Evolutionary conservation across 2,888 invertebrate species (phyloP), one percentile per base, ranked within the genome.

Genomic region (Panorpa germanica): DNA sequence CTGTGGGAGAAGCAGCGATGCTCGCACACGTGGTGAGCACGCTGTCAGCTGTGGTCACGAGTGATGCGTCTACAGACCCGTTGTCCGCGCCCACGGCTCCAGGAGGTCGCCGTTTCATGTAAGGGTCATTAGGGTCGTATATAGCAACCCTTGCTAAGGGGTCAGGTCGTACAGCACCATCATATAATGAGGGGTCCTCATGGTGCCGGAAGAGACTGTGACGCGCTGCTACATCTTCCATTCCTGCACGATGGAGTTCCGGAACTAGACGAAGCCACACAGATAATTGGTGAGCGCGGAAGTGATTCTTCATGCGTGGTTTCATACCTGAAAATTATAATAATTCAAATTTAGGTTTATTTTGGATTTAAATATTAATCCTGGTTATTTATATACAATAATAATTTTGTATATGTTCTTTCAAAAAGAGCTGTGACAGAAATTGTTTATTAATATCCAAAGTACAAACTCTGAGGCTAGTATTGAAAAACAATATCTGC

Each of bases 201-300:
- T 86, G 80, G 56, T 85, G 78, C 40, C 77, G 69, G 55, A 91
- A 83, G 39, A 88, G 66, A 55, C 91, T 90, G 57, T 88, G 85
- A 26, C 78, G 62, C 2, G 78, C 74, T 24, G 80, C 77, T 6
- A 81, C 82, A 51, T 83, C 83, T 45, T 82, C 83, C 81, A 83
- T 83, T 4, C 83, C 83, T 1, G 81, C 76, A 31, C 82, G 62
- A 49, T 85, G 83, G 0, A 85, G 63, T 50, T 91, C 90, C 0
- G 93, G 93, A 26, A 95, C 81, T 5, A 93, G 65, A 5, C 91
- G 76, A 6, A 91, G 57, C 95, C 95, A 95, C 25, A 93, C 83
- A 26, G 91, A 90, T 28, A 93, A 63, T 49, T 91, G 88, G 54
- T 91, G 90, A 2, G 91, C 88, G 28, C 91, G 68, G 57, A 85